Base-by-base conservation (phyloP, 2,113 vertebrate genomes). In the Poeciliopsis prolifica region DNA sequence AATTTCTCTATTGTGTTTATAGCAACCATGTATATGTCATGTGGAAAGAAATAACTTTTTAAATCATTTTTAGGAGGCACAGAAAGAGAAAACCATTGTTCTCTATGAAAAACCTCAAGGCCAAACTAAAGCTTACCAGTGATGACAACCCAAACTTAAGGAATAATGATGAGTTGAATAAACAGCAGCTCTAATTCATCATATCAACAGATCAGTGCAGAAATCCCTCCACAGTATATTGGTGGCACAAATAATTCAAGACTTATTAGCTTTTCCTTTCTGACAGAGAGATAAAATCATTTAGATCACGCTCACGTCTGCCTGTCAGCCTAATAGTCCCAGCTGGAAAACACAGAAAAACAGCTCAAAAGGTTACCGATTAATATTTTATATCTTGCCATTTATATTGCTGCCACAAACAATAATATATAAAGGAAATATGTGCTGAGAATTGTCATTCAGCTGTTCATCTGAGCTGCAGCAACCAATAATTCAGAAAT, bases 331-430 rank as follows among this genome's bases (percentile, higher is more conserved):
- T n/a, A 51, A 65, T 12, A 28, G 8, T 14, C 28, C 15, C 22
- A 33, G 40, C 22, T 19, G 71, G 48, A 54, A 40, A 19, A 51
- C 44, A 51, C 71, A 35, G 61, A 15, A 22, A 71, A 70, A 61
- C 24, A 35, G 54, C 12, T 63, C 19, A 19, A 17, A 30, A 72
- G 60, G 28, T 48, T 37, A 24, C 31, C 10, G 24, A 26, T 61
- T 35, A 60, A 70, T 70, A 29, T 61, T 40, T 73, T 64, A 48
- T 33, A n/a, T n/a, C 37, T 44, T 22, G 4, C 48, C 58, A 30
- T 63, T 48, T 64, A 61, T 33, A 64, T 22, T 31, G 42, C 3
- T n/a, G 35, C 4, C 28, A 72, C 26, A 60, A 30, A 64, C 1
- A 42, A n/a, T 13, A 10, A 37, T 58, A 35, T 35, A 48, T 30